A percentile compares a stretch with the other conserved stretches of the same genome.
Evolutionary conservation across 2,797 vertebrate genomes (phyloP).

Genomic region (Oreochromis mossambicus): DNA sequence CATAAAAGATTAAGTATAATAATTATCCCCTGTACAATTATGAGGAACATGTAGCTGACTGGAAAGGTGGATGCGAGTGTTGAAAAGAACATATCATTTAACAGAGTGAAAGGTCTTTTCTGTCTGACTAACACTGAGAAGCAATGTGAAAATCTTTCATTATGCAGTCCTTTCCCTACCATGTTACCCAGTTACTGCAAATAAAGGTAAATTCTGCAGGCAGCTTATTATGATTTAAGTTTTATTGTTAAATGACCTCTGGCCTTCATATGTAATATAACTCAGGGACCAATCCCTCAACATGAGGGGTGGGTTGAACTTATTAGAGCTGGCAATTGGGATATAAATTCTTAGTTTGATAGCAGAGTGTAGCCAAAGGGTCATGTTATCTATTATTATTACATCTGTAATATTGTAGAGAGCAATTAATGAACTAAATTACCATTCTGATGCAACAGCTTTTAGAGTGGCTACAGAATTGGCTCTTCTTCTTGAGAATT

Average conservation of each 20-base stretch:
- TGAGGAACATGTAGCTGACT: slow-evolving; percentile 41
- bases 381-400: not conserved
- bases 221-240: not conserved
- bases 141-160: not conserved
- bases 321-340: not conserved
- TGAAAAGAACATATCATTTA: slow-evolving; percentile 29
- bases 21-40: slow-evolving; percentile 44
- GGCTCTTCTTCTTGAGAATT: not conserved
- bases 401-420: not conserved
- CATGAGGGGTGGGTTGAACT: not conserved
- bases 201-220: not conserved
- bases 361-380: not conserved
- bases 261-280: not conserved
- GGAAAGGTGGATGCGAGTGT: slow-evolving; percentile 2
- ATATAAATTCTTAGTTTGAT: not conserved
- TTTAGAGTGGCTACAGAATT: not conserved
- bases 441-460: not conserved
- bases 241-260: not conserved
- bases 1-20: slow-evolving; percentile 53
- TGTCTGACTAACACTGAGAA: slow-evolving; percentile 5
- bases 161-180: not conserved
- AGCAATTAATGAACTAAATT: not conserved
- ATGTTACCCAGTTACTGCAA: not conserved
- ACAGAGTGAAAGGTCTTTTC: slow-evolving; percentile 2
- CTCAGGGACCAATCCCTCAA: not conserved